These are phyloP conservation scores for Australoheros scitulus DNA, from an alignment of 2,113 vertebrate species.

Conservation along the genomic window DNA sequence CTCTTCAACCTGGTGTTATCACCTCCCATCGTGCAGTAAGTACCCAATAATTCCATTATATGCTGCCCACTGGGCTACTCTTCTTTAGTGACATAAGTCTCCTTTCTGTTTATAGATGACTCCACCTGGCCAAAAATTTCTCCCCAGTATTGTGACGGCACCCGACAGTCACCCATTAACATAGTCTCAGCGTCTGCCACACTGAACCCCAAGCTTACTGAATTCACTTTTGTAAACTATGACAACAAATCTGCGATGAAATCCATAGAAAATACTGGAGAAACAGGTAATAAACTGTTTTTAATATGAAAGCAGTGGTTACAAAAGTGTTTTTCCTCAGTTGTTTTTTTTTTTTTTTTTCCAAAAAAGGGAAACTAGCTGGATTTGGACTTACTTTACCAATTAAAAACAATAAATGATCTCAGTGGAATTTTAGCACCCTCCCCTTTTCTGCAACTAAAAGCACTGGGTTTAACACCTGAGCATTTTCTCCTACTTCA, in stretches of 20 bases:
- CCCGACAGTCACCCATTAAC: slow-evolving; percentile 78
- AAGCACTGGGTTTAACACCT: background rate
- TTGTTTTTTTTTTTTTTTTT: too few relatives aligned
- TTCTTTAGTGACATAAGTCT: background rate
- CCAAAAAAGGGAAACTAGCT: too few relatives aligned
- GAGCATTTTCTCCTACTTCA: background rate
- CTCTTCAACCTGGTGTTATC: slow-evolving; percentile 63
- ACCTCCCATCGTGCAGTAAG: slow-evolving; percentile 53
- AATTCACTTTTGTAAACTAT: slow-evolving; percentile 65
- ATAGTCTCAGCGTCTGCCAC: slow-evolving; percentile 42
- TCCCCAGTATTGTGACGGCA: slow-evolving; percentile 47
- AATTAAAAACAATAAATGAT: too few relatives aligned
- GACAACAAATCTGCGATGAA: background rate
- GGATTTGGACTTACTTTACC: too few relatives aligned
- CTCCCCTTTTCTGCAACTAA: background rate
- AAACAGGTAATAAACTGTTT: slow-evolving; percentile 56
- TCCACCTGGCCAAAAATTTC: slow-evolving; percentile 32
- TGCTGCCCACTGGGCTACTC: background rate
- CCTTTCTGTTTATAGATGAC: slow-evolving; percentile 35
- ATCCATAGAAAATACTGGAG: slow-evolving; percentile 59
- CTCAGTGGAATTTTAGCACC: background rate
- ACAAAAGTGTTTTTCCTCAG: background rate
- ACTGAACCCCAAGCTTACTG: slow-evolving; percentile 3
- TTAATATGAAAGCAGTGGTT: background rate
- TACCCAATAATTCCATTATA: background rate